phyloP scores from a whole-genome alignment of 1,140 invertebrate species.

The Euura saliciscinereae region DNA sequence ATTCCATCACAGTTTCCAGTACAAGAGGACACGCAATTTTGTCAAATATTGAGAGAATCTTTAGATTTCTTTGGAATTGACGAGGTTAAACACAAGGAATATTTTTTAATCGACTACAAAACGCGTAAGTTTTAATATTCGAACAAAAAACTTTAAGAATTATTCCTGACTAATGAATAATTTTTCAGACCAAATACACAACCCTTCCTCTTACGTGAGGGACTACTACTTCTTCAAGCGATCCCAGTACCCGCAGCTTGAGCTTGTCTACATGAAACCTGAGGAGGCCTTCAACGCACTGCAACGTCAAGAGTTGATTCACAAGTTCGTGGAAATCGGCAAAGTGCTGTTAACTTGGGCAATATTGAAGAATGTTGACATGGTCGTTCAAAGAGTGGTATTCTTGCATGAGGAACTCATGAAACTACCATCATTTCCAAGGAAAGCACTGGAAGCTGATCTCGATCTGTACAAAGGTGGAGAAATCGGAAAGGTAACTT shows the following conservation, averaged over 20 bases:
- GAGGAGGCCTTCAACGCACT: constrained; percentile 90
- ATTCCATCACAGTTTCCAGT: constrained; percentile 99
- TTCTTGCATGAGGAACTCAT: constrained; percentile 99
- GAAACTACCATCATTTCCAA: constrained; percentile 97
- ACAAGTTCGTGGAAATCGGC: constrained; percentile 97
- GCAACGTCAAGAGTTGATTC: constrained; percentile 89
- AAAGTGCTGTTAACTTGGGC: constrained; percentile 91
- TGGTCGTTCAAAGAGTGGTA: constrained; percentile 95
- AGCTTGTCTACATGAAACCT: constrained; percentile 92
- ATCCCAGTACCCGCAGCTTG: constrained; percentile 96
- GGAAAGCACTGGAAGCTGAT: constrained; percentile 97
- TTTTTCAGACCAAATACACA: constrained; percentile 88
- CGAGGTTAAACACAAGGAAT: constrained; percentile 85
- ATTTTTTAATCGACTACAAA: constrained; percentile 97
- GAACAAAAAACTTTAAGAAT: neutral
- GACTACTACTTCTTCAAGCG: constrained; percentile 99
- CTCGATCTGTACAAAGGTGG: constrained; percentile 92
- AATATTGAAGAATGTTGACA: constrained; percentile 88
- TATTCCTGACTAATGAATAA: neutral
- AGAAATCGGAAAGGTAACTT: constrained; percentile 80
- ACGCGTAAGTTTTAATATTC: constrained; percentile 75
- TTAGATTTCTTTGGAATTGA: constrained; percentile 98
- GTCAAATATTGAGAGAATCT: constrained; percentile 93
- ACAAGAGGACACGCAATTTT: constrained; percentile 98
- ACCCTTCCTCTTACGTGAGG: constrained; percentile 90